Conservation (phyloP, 2,888 invertebrate species). For the Epicampocera succincta region DNA sequence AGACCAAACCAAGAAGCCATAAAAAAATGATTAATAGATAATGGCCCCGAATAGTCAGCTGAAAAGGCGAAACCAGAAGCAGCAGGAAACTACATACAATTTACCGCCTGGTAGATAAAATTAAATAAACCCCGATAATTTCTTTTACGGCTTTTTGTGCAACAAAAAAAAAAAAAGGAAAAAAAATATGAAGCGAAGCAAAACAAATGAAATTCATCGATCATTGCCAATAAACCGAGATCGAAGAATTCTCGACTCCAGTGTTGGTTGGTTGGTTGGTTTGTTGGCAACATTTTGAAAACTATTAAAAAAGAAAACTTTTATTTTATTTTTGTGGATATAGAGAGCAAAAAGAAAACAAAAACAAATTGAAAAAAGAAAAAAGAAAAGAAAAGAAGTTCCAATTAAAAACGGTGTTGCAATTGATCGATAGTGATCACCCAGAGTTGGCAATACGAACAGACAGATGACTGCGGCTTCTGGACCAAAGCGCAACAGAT, state of each 20-base stretch:
- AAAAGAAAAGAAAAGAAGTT: conserved; percentile 33
- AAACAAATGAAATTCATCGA: conserved; percentile 47
- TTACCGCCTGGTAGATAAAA: conserved; percentile 60
- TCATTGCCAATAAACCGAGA: conserved; percentile 41
- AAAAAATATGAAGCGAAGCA: neutral
- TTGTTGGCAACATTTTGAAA: conserved; percentile 27
- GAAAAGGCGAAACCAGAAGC: conserved; percentile 53
- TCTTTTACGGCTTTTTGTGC: neutral
- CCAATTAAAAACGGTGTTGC: conserved; percentile 65
- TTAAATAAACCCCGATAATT: conserved; percentile 34
- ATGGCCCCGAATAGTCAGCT: conserved; percentile 34
- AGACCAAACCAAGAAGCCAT: conserved; percentile 41
- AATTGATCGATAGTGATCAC: conserved; percentile 67
- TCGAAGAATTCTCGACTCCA: neutral
- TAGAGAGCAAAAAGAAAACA: neutral
- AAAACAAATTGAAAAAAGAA: neutral
- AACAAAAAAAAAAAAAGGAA: neutral
- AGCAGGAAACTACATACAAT: conserved; percentile 64
- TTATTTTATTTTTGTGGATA: neutral
- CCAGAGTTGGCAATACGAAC: conserved; percentile 56
- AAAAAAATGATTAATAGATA: conserved; percentile 59
- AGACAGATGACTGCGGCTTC: neutral
- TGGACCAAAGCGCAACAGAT: conserved; percentile 1
- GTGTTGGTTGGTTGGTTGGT: neutral
- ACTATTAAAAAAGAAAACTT: conserved; percentile 25